phyloP scores from a whole-genome alignment of 2,113 vertebrate species.

The cat (Felis catus) region DNA sequence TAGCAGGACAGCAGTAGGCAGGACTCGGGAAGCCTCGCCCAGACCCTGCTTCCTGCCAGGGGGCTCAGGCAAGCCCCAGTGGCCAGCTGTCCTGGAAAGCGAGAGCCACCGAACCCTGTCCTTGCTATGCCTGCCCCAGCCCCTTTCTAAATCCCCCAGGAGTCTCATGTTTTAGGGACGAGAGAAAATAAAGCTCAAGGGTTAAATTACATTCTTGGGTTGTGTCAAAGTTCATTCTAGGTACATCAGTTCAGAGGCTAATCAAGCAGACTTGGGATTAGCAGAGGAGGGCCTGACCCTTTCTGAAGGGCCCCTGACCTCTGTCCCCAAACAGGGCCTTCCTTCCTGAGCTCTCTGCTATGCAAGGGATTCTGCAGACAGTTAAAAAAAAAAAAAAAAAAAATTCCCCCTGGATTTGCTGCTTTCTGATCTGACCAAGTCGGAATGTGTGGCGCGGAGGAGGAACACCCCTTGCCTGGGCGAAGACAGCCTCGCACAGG shows the following conservation, averaged over 20 bases:
- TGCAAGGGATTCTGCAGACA: conserved; percentile 61
- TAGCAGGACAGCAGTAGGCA: neutral
- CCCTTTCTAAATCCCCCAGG: neutral
- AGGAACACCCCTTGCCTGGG: neutral
- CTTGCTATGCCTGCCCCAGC: neutral
- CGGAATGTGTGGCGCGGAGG: neutral
- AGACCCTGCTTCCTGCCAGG: neutral
- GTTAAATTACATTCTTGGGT: neutral
- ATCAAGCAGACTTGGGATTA: neutral
- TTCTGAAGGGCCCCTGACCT: conserved; percentile 50
- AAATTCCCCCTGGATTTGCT: neutral
- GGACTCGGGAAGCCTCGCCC: neutral
- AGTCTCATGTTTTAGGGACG: neutral
- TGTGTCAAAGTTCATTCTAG: neutral
- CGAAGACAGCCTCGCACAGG: neutral
- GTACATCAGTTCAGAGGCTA: neutral
- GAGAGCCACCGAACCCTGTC: neutral
- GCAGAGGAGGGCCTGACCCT: neutral
- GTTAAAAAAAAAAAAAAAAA: neutral
- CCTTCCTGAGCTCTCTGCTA: conserved; percentile 50
- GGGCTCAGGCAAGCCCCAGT: neutral
- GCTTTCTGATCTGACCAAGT: neutral
- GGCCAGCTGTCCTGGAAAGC: neutral
- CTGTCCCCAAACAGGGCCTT: conserved; percentile 18
- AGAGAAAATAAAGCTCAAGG: neutral